These are phyloP conservation scores for Rhynchomys soricoides DNA, from an alignment of 2,113 vertebrate genomes.

Conservation along the genomic window DNA sequence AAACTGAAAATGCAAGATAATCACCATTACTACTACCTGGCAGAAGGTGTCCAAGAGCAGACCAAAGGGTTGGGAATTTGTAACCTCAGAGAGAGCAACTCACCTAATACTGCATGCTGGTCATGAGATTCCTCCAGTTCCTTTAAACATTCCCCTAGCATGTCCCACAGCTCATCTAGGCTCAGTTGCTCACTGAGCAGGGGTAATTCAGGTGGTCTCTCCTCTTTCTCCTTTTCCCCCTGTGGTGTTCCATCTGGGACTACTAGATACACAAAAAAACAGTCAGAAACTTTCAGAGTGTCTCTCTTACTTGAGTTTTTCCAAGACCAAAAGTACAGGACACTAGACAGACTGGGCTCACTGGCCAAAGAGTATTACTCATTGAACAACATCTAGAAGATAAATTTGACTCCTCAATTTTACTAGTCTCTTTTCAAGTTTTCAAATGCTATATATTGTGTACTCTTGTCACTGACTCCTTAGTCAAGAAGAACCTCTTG, in stretches of 20 bases:
- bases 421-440: conserved; percentile 28
- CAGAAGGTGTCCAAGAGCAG: background rate
- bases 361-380: background rate
- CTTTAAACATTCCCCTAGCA: conserved; percentile 96
- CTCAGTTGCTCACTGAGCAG: conserved; percentile 95
- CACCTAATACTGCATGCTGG: conserved; percentile 95
- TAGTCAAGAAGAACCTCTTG: background rate
- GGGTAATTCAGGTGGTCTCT: conserved; percentile 93
- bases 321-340: background rate
- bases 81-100: background rate
- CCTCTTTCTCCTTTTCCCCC: conserved; percentile 90
- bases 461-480: background rate
- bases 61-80: background rate
- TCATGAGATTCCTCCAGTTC: conserved; percentile 96
- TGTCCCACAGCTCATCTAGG: conserved; percentile 96
- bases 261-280: conserved; percentile 3
- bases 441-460: background rate
- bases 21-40: background rate
- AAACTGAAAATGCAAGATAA: background rate
- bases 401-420: background rate
- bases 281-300: background rate
- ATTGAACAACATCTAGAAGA: background rate
- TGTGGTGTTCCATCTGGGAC: conserved; percentile 84
- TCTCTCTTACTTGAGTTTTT: background rate
- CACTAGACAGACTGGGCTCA: background rate